Evolutionary conservation across 1,140 invertebrate genomes (phyloP), one percentile per base, ranked within the genome.

Genomic region (Macrostomum lignano): DNA sequence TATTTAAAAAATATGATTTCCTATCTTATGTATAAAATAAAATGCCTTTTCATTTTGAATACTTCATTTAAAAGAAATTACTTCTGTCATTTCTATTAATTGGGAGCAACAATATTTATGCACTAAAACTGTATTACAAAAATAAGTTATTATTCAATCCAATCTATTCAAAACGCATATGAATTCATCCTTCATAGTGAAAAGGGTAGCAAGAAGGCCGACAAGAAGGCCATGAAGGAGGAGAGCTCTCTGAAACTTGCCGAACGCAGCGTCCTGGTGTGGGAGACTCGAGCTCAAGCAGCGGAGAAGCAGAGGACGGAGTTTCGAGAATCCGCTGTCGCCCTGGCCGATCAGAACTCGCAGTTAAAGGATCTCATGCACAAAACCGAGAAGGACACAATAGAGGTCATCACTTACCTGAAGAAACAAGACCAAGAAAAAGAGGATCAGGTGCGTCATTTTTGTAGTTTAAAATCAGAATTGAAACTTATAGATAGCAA

Each of bases 391-490:
- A 45, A 48, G 32, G 53, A 58, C 32, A 55, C 53, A 11, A 55
- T 58, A 30, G 55, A 58, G 42, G 50, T 56, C n/a, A 48, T 58
- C 28, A 51, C 47, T 17, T 48, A 45, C 37, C 40, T 58, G 2
- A 53, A 52, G 36, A 47, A 50, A 39, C 43, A 55, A 30, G 51
- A 56, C 40, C 39, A 42, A 36, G 45, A 49, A 10, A 56, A 58
- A 42, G 52, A 58, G 38, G 40, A 41, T 26, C 38, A 49, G 39
- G 51, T 55, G 30, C 10, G n/a, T n/a, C n/a, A n/a, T n/a, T n/a
- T n/a, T n/a, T n/a, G n/a, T n/a, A 21, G 11, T 5, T 17, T 21
- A 21, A 21, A 7, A n/a, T 15, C n/a, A 10, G 31, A 11, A 3
- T 4, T 11, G n/a, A 6, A 4, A n/a, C n/a, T n/a, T n/a, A n/a